A percentile compares a stretch with the other conserved stretches of the same genome.
Conservation (phyloP, 1,140 invertebrate genomes). For the Nasonia giraulti region DNA sequence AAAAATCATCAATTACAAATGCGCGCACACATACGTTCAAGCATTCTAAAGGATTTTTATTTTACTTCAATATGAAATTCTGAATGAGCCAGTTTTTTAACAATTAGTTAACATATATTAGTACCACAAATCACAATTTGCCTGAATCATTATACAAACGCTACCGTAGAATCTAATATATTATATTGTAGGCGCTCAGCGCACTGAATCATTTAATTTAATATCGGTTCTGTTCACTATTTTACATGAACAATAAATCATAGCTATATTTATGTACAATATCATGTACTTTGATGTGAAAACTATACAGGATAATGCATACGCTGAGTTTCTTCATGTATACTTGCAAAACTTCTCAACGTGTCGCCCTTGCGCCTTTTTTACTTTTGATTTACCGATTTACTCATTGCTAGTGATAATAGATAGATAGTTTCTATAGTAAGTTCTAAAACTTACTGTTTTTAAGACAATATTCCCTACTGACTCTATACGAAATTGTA, state of each 20-base stretch:
- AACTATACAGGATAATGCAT: neutral
- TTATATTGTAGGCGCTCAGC: constrained; percentile 12
- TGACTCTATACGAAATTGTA: neutral
- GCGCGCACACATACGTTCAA: neutral
- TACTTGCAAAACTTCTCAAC: neutral
- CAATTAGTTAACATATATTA: constrained; percentile 10
- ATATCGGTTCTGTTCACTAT: constrained; percentile 12
- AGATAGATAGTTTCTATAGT: neutral
- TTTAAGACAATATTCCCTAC: neutral
- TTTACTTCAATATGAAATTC: neutral
- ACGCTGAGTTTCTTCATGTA: neutral
- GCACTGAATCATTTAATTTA: neutral
- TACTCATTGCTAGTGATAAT: neutral
- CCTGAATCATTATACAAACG: neutral
- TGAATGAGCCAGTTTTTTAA: neutral
- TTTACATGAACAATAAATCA: constrained; percentile 15
- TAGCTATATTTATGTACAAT: constrained; percentile 2
- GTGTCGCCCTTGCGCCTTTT: neutral
- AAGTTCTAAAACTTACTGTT: neutral
- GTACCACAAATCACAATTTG: neutral
- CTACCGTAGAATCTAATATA: neutral
- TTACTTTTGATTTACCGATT: neutral
- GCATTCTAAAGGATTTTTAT: neutral
- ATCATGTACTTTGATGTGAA: constrained; percentile 10
- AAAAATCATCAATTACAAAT: constrained; percentile 20